Percentiles rank a stretch among this genome's conserved stretches.
phyloP scores from a whole-genome alignment of 2,888 invertebrate genomes.

The Trachelus troglodyta region DNA sequence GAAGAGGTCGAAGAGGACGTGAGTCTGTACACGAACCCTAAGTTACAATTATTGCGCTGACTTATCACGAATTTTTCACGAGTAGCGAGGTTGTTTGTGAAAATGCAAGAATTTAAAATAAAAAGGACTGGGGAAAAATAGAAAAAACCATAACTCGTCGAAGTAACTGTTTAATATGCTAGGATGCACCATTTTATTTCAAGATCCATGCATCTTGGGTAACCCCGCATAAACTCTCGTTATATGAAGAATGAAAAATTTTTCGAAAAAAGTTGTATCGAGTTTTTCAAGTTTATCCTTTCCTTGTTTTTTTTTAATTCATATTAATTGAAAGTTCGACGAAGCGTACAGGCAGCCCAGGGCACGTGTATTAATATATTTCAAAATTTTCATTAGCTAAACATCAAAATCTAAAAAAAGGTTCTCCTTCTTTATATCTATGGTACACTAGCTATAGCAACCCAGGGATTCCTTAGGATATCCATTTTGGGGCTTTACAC shows the following conservation, averaged over 20 bases:
- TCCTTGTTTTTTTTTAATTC: not conserved
- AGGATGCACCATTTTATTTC: not conserved
- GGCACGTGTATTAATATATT: slow-evolving; percentile 3
- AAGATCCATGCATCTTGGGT: not conserved
- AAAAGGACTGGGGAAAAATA: not conserved
- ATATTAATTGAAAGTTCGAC: not conserved
- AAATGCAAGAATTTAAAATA: not conserved
- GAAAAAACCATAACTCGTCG: not conserved
- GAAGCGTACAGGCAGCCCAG: slow-evolving; percentile 10
- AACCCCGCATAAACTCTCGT: not conserved
- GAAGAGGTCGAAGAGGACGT: not conserved
- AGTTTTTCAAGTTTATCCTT: not conserved
- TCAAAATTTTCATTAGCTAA: slow-evolving; percentile 19
- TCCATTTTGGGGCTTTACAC: not conserved
- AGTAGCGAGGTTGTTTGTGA: not conserved
- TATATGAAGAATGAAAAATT: not conserved
- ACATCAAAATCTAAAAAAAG: slow-evolving; percentile 26
- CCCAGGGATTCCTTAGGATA: slow-evolving; percentile 11
- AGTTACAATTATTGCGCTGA: not conserved
- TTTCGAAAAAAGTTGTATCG: not conserved
- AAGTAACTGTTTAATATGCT: not conserved
- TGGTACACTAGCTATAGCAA: slow-evolving; percentile 22
- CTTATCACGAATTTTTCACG: not conserved
- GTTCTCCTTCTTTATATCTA: slow-evolving; percentile 6
- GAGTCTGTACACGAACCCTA: not conserved